These are phyloP conservation scores for Cremastinae sp. DNA, from an alignment of 2,888 invertebrate species.

Conservation along the genomic window DNA sequence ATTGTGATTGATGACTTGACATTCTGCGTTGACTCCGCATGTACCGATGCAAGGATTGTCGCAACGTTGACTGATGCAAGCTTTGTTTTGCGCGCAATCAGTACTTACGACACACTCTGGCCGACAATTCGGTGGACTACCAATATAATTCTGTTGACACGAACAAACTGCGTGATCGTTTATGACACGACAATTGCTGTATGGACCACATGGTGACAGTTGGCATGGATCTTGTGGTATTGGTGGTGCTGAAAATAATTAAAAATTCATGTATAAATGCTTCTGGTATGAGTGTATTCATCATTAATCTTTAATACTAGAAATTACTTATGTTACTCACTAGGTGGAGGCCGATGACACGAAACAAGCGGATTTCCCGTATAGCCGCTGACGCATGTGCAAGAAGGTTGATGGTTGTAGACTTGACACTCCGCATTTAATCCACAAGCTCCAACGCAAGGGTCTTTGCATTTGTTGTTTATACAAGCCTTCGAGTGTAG, in stretches of 20 bases:
- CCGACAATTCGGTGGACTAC: conserved; percentile 88
- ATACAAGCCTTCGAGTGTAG: conserved; percentile 88
- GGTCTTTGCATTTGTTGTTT: conserved; percentile 91
- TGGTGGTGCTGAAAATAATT: conserved; percentile 53
- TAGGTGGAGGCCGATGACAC: conserved; percentile 83
- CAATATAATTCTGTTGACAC: conserved; percentile 89
- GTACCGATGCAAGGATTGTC: conserved; percentile 90
- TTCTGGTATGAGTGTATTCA: background rate
- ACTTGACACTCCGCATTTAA: conserved; percentile 91
- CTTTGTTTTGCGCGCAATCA: conserved; percentile 90
- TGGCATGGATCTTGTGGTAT: conserved; percentile 82
- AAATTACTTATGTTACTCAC: conserved; percentile 73
- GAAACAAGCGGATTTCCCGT: conserved; percentile 90
- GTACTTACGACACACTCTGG: conserved; percentile 92
- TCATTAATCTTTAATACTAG: background rate
- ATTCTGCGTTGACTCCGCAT: conserved; percentile 91
- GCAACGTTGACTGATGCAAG: conserved; percentile 90
- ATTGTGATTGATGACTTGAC: conserved; percentile 92
- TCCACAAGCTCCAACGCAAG: conserved; percentile 91
- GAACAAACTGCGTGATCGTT: conserved; percentile 90
- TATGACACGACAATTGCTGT: conserved; percentile 88
- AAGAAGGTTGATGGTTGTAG: conserved; percentile 90
- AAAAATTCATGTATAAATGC: background rate
- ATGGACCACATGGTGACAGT: conserved; percentile 90
- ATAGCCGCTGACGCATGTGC: conserved; percentile 87